Conservation (phyloP, 2,113 vertebrate genomes). For the Tympanuchus pallidicinctus region DNA sequence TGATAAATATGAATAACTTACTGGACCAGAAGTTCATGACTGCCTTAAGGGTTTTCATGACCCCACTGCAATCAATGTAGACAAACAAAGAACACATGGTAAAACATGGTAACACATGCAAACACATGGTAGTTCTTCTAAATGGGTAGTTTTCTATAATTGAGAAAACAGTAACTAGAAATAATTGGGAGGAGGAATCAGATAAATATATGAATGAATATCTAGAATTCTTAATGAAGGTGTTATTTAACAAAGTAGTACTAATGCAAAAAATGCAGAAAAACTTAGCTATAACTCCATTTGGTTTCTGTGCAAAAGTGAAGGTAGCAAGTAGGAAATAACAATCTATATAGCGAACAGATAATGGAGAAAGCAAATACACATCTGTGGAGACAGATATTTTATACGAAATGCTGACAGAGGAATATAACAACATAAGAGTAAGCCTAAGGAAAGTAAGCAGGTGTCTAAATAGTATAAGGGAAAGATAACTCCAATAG, state of each 20-base stretch:
- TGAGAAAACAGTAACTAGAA: conserved; percentile 18
- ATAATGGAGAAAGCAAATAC: neutral
- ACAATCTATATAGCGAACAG: neutral
- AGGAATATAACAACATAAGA: neutral
- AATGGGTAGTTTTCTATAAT: neutral
- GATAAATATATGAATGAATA: conserved; percentile 13
- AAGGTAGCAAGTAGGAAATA: neutral
- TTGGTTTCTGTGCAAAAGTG: neutral
- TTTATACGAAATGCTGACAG: neutral
- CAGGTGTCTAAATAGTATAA: neutral
- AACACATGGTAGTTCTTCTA: neutral
- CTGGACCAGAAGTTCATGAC: conserved; percentile 13
- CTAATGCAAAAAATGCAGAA: neutral
- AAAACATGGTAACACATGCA: neutral
- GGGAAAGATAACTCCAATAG: neutral
- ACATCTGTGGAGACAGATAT: neutral
- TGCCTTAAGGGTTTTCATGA: conserved; percentile 22
- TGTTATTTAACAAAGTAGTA: neutral
- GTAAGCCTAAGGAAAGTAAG: neutral
- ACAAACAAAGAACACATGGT: neutral
- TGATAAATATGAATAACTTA: conserved; percentile 29
- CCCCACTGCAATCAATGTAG: neutral
- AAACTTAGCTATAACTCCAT: neutral
- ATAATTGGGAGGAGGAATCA: neutral
- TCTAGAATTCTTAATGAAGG: neutral